These are phyloP conservation scores for Galagoides demidoff DNA, from an alignment of 2,797 vertebrate species.

Conservation along the genomic window DNA sequence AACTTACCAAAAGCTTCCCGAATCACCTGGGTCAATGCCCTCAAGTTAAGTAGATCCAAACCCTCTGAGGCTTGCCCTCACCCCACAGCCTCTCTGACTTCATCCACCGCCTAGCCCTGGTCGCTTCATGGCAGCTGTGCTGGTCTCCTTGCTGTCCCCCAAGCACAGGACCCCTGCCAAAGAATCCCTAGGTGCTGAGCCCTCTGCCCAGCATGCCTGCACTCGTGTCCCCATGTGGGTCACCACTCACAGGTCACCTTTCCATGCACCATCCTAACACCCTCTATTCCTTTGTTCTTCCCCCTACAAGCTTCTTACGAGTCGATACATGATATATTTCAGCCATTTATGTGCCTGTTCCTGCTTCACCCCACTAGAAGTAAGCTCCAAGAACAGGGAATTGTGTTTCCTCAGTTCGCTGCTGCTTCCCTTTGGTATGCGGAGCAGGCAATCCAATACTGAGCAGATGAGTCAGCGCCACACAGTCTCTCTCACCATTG, in stretches of 20 bases:
- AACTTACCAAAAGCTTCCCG: neutral
- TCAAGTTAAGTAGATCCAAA: too few relatives aligned
- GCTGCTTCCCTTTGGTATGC: neutral
- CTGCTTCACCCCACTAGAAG: neutral
- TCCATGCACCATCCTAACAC: neutral
- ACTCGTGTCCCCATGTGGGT: neutral
- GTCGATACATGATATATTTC: neutral
- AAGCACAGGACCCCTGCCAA: neutral
- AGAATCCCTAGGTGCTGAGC: accelerated
- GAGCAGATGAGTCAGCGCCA: neutral
- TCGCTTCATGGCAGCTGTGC: accelerated
- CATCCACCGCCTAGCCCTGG: accelerated
- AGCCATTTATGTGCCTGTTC: neutral
- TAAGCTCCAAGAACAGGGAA: neutral
- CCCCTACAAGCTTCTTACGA: neutral
- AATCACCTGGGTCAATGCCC: too few relatives aligned
- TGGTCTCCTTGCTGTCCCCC: neutral
- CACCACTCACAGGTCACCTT: neutral
- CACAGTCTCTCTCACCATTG: neutral
- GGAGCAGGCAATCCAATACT: neutral
- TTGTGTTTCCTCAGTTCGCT: neutral
- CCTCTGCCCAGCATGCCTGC: neutral
- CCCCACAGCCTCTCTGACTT: neutral
- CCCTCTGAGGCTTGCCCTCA: neutral
- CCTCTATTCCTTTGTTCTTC: neutral